phyloP scores from a whole-genome alignment of 2,797 vertebrate genomes.

The Macroramphosus scolopax region DNA sequence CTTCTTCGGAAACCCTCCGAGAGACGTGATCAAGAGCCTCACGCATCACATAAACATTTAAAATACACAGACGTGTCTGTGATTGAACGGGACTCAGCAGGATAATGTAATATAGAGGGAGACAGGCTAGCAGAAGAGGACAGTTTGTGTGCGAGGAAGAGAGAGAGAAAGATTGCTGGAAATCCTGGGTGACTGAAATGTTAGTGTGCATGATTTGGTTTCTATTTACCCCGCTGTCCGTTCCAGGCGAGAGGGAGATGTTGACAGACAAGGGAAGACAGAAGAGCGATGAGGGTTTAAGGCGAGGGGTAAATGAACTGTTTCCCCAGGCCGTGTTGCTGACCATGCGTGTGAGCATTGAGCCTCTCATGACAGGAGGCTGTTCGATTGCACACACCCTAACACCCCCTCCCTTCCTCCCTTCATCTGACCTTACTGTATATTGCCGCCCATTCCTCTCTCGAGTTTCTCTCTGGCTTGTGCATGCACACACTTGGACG shows the following conservation, averaged over 20 bases:
- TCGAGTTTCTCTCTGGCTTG: slow-evolving; percentile 20
- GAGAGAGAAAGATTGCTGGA: slow-evolving; percentile 40
- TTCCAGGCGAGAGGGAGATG: slow-evolving; percentile 73
- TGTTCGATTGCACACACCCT: slow-evolving; percentile 67
- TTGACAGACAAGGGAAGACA: slow-evolving; percentile 82
- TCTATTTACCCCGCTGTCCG: slow-evolving; percentile 73
- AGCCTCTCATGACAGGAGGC: slow-evolving; percentile 77
- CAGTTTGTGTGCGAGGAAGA: slow-evolving; percentile 40
- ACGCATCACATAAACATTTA: slow-evolving; percentile 40
- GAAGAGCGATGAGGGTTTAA: slow-evolving; percentile 79
- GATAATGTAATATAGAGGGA: slow-evolving; percentile 27
- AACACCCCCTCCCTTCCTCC: slow-evolving; percentile 13
- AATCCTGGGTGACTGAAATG: slow-evolving; percentile 67
- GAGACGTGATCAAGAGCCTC: slow-evolving; percentile 63
- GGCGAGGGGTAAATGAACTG: slow-evolving; percentile 82
- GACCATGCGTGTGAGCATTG: slow-evolving; percentile 83
- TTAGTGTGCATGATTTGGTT: slow-evolving; percentile 74
- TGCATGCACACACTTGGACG: slow-evolving; percentile 4
- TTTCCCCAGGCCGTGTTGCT: slow-evolving; percentile 81
- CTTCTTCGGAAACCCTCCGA: slow-evolving; percentile 64
- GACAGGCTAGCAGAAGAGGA: slow-evolving; percentile 14
- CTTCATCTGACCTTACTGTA: slow-evolving; percentile 44
- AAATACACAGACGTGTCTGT: slow-evolving; percentile 7
- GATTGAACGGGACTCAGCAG: slow-evolving; percentile 25
- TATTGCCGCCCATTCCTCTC: slow-evolving; percentile 40